Evolutionary conservation across 2,113 vertebrate species (phyloP), one percentile per base, ranked within the genome.

Genomic region (Anoplopoma fimbria): DNA sequence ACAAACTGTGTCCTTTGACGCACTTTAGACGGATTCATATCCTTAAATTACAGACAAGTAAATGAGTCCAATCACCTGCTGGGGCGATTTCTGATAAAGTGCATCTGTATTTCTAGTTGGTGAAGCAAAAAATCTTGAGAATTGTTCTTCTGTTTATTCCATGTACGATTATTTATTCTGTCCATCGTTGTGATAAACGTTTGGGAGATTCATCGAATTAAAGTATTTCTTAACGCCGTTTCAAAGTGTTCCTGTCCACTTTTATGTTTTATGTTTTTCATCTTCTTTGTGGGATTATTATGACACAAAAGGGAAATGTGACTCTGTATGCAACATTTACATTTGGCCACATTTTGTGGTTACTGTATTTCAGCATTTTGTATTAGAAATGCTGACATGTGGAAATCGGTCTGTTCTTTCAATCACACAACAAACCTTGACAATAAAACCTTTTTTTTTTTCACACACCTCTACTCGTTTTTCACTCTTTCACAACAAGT

Each of bases 111-210:
- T 81, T 21, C 2, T n/a, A 83, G 57, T 51, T 23, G 36, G 64
- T 31, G 12, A 62, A 75, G 71, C 15, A 15, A 57, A 68, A 23
- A 45, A 80, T 79, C 64, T 77, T 49, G 42, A 60, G 25, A 85
- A 68, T 68, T 83, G 38, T 82, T 79, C 53, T 69, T 77, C 57
- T 77, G 68, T 87, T 77, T 91, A 87, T 90, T 92, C 85, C 87
- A 86, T 17, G 4, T 65, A 55, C 75, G 19, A 36, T 88, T 91
- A 94, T 94, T 93, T 94, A 94, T 94, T 94, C 81, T 90, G 75
- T 92, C 65, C 78, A 79, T 88, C 70, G 55, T 40, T 77, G 62
- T 78, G n/a, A n/a, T 86, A 81, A 77, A 78, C 53, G 62, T 77
- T 17, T 49, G 40, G 68, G 81, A 63, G 64, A 69, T 83, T 70